A percentile compares a stretch with the other conserved stretches of the same genome.
Conservation (phyloP, 2,113 vertebrate genomes). For the Podiceps cristatus region DNA sequence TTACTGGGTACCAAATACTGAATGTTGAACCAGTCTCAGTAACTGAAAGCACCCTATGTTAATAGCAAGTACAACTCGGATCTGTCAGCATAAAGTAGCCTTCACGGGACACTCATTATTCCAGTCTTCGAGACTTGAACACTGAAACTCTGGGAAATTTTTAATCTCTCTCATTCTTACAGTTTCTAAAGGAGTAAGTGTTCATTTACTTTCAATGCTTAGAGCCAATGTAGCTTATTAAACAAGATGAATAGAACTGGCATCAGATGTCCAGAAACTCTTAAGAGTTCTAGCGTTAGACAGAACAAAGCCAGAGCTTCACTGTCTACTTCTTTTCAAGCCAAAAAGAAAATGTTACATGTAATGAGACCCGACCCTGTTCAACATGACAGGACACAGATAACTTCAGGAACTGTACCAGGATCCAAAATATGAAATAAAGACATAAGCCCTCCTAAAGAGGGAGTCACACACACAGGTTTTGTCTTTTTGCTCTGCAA, state of each 20-base stretch:
- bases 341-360: background rate
- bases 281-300: background rate
- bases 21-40: background rate
- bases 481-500: slow-evolving; percentile 24
- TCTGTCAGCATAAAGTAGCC: background rate
- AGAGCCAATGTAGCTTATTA: background rate
- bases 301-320: background rate
- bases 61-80: background rate
- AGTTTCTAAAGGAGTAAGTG: background rate
- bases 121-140: background rate
- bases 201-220: background rate
- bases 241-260: background rate
- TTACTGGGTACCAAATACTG: background rate
- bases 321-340: background rate
- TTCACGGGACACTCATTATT: background rate
- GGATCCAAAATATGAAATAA: background rate
- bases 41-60: background rate
- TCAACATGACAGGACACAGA: background rate
- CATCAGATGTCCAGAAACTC: background rate
- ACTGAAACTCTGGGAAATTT: background rate
- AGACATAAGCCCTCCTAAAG: background rate
- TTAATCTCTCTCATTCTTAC: background rate
- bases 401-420: background rate
- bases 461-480: background rate
- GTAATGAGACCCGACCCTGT: background rate